Conservation (phyloP, 2,113 vertebrate species). For the Promerops cafer region DNA sequence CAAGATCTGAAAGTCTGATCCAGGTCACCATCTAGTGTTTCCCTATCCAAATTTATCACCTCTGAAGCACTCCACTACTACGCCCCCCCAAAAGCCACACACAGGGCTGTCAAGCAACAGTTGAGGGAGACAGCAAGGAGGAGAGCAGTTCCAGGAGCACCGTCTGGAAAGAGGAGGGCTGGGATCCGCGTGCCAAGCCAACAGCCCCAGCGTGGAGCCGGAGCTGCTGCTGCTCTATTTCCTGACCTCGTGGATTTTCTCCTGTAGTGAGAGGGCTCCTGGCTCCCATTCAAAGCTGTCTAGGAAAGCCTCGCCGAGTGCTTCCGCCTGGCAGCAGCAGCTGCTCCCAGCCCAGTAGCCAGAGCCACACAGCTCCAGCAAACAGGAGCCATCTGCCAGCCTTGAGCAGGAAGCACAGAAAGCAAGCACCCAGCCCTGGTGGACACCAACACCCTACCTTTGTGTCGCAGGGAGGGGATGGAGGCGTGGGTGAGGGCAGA, state of each 20-base stretch:
- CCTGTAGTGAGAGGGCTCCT: constrained; percentile 12
- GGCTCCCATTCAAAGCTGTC: constrained; percentile 48
- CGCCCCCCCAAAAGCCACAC: not conserved
- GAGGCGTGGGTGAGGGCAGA: not conserved
- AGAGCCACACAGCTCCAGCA: not conserved
- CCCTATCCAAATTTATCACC: not conserved
- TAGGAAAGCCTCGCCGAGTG: constrained; percentile 18
- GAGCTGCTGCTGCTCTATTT: constrained; percentile 1
- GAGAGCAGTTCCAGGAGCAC: not conserved
- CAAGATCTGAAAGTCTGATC: not conserved
- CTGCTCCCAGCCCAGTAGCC: constrained; percentile 23
- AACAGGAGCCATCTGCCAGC: constrained; percentile 35
- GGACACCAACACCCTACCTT: not conserved
- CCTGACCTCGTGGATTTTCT: constrained; percentile 39
- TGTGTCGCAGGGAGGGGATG: not conserved
- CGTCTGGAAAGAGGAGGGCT: not conserved
- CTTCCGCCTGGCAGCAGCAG: constrained; percentile 47
- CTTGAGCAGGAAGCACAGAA: not conserved
- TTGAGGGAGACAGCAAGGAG: not conserved
- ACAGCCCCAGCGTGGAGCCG: not conserved
- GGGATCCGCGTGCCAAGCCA: not conserved
- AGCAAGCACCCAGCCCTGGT: accelerated
- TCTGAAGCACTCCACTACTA: not conserved
- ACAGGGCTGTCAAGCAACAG: not conserved
- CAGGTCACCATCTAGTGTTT: not conserved